Base-by-base conservation (phyloP, 1,140 invertebrate species). In the Bombus pyrosoma region DNA sequence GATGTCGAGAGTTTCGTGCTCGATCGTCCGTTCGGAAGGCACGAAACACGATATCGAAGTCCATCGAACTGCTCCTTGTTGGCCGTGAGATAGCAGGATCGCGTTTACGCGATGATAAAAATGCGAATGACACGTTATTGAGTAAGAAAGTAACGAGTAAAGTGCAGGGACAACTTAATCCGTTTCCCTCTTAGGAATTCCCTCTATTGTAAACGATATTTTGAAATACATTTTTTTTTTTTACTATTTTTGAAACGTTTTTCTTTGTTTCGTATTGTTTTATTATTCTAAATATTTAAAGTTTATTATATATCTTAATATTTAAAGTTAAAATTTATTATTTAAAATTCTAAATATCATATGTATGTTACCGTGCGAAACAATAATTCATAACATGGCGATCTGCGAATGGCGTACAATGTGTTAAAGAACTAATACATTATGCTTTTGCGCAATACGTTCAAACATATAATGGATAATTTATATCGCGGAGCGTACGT, bases 41-140 rank as follows among this genome's bases (percentile, higher is more conserved):
- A 47, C 76, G 76, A 79, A 84, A 84, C 75, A 79, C 75, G 76
- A 85, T 80, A 80, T 47, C 53, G 66, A 47, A 79, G 66, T 37
- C n/a, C 71, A 66, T 74, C 39, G 81, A 53, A 34, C 73, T 64
- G 59, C 25, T 47, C 34, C 39, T 76, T 57, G 81, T 74, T 6
- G 39, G 3, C 22, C 57, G 18, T 10, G 6, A 47, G 53, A 80
- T 80, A 69, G 32, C 32, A 6, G n/a, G 41, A 10, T 79, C 39
- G 39, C n/a, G 43, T 53, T 80, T 68, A 43, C 34, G 28, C 10
- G 73, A 28, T 57, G 64, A 25, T 66, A 69, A 77, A 37, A 73
- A 62, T 69, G 43, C 13, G 43, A n/a, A 25, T 28, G 32, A 9
- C 28, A 8, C 2, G 37, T 13, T 15, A 41, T 43, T 43, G 28